phyloP scores from a whole-genome alignment of 64 coral and sea anemone species.

The Dendronephthya gigantea region DNA sequence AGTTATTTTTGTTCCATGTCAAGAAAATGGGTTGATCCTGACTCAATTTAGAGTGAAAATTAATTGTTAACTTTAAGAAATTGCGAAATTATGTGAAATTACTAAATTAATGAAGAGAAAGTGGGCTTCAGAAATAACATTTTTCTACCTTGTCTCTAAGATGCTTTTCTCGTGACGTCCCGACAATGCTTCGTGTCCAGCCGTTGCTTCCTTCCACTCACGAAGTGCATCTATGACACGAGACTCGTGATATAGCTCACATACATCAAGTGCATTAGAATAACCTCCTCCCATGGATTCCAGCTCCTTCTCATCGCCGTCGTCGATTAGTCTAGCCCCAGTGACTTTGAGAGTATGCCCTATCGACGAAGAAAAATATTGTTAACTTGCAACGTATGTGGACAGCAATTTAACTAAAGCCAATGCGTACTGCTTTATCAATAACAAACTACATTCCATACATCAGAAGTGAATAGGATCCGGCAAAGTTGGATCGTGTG shows the following conservation, averaged over 20 bases:
- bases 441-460: too few species aligned
- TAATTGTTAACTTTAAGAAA: slow-evolving; percentile 13
- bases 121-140: background rate
- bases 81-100: too few species aligned
- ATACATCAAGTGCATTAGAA: slow-evolving; percentile 61
- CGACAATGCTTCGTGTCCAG: slow-evolving; percentile 53
- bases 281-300: slow-evolving; percentile 93
- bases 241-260: slow-evolving; percentile 74
- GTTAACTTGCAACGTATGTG: too few species aligned
- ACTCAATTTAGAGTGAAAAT: too few species aligned
- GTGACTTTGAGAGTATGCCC: slow-evolving; percentile 53
- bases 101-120: too few species aligned
- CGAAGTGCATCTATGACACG: slow-evolving; percentile 77
- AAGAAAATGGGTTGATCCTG: too few species aligned
- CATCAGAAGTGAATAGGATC: too few species aligned
- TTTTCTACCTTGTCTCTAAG: slow-evolving; percentile 58
- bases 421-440: too few species aligned
- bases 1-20: too few species aligned
- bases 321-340: slow-evolving; percentile 76
- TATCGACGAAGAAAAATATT: background rate
- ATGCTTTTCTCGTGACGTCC: slow-evolving; percentile 80
- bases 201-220: slow-evolving; percentile 67
- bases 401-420: too few species aligned
- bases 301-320: slow-evolving; percentile 74
- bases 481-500: too few species aligned